Base-by-base conservation (phyloP, 2,888 invertebrate genomes). In the Zaprionus obscuricornis region DNA sequence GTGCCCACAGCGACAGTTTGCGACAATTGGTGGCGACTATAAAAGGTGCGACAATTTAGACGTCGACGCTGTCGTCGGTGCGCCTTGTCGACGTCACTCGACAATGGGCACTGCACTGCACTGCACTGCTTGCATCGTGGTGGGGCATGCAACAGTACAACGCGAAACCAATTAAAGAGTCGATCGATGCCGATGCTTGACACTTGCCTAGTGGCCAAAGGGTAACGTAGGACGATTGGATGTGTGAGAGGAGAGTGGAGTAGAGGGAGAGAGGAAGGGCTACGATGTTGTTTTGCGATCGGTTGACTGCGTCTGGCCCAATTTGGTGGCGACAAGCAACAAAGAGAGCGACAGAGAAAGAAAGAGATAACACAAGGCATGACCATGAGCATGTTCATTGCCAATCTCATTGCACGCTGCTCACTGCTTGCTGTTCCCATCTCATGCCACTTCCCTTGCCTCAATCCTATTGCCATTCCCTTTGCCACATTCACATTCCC, bases 41-140 rank as follows among this genome's bases (percentile, higher is more conserved):
- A 77, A 77, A 77, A 76, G 76, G 81, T 74, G 77, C 71, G 77
- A 79, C 76, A 76, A 81, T 76, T 79, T 74, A 67, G 68, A 66
- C 77, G 58, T 81, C 65, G 64, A 46, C 55, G 68, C 43, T 69
- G 70, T 68, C 66, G 65, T 50, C 34, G 50, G 31, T 54, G 69
- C 65, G 64, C 55, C 65, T 65, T 73, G 63, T 75, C 58, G 59
- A 54, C 52, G 71, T 76, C 74, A 79, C 66, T 73, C 70, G n/a
- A n/a, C 55, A 50, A 26, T 33, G 33, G 31, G 18, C 14, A 18
- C 14, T 8, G 2, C n/a, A 27, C 27, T 8, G 33, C 52, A 10
- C 31, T 58, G 42, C 52, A 43, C n/a, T n/a, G n/a, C n/a, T n/a
- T n/a, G n/a, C n/a, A n/a, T n/a, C n/a, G n/a, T n/a, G 16, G 10